Conservation (phyloP, 2,888 invertebrate species). For the Zaprionus lineosus region DNA sequence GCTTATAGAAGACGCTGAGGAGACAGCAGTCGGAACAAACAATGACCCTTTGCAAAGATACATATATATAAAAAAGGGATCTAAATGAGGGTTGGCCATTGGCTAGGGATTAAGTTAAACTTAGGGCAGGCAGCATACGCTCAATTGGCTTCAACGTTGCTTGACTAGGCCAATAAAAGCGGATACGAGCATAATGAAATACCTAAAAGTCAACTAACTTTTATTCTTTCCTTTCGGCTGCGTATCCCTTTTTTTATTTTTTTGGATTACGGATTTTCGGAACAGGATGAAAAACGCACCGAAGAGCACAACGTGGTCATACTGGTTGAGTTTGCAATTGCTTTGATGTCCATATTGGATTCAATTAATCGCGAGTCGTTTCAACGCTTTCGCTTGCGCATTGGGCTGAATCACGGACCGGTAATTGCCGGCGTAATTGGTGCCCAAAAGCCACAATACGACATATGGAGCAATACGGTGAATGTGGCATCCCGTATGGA, state of each 20-base stretch:
- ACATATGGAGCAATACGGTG: constrained; percentile 99
- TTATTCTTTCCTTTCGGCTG: constrained; percentile 14
- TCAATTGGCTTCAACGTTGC: constrained; percentile 56
- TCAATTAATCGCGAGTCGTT: constrained; percentile 98
- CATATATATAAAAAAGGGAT: constrained; percentile 41
- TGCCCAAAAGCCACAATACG: constrained; percentile 98
- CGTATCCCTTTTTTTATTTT: not conserved
- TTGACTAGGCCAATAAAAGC: constrained; percentile 39
- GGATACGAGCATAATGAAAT: constrained; percentile 40
- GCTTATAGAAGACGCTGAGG: constrained; percentile 30
- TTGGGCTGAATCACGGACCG: constrained; percentile 85
- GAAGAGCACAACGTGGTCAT: constrained; percentile 94
- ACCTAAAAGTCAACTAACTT: constrained; percentile 44
- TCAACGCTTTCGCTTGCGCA: constrained; percentile 96
- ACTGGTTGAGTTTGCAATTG: constrained; percentile 96
- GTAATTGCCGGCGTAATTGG: constrained; percentile 98
- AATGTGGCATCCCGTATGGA: constrained; percentile 99
- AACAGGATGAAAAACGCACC: constrained; percentile 88
- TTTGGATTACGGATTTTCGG: too few relatives aligned
- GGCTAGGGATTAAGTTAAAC: constrained; percentile 56
- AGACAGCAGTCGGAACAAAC: constrained; percentile 46
- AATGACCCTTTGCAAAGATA: constrained; percentile 37
- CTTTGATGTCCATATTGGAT: constrained; percentile 95
- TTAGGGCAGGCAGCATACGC: constrained; percentile 42
- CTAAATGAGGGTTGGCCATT: constrained; percentile 54